Base-by-base conservation (phyloP, 2,888 invertebrate species). In the Nemoura dubitans region DNA sequence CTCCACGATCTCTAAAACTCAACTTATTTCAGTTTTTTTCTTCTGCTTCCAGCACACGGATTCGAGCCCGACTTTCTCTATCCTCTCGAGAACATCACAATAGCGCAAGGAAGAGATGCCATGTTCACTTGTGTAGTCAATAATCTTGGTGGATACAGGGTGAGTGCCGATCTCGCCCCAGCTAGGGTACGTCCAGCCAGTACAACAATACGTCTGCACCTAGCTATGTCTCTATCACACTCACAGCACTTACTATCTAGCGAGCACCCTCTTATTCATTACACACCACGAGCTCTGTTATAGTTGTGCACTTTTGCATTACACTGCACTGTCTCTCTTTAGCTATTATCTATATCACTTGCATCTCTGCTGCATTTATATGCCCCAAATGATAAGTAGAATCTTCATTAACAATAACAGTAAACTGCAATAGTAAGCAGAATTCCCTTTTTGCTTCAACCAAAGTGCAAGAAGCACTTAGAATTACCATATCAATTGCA, bases 111-210 rank as follows among this genome's bases (percentile, higher is more conserved):
- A 88, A 93, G 96, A 90, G 96, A 96, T 93, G 96, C 96, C 89
- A 95, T 95, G 91, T 96, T 96, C 93, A 96, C 96, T 89, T 96
- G 96, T 91, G 95, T 96, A 91, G 96, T 96, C 91, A 96, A 96
- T 93, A 96, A 96, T 94, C 94, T 96, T 91, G 95, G 95, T 90
- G 95, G 95, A 93, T 94, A 93, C 91, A 95, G 96, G 96, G 97
- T 97, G 97, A 97, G 97, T 97, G 96, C 96, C 94, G 96, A 96
- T 93, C 93, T 94, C 94, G 94, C 95, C 93, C 95, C 95, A 92
- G 95, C 95, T 94, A 95, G 96, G 96, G 96, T 96, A 96, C 95
- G 96, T 96, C 86, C 83, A 87, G 89, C 89, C 87, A 88, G 89
- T 89, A 89, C 89, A 88, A 87, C 89, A 89, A 86, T 84, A 85